Evolutionary conservation across 2,113 vertebrate genomes (phyloP).

Genomic region (Bothrops jararaca): DNA sequence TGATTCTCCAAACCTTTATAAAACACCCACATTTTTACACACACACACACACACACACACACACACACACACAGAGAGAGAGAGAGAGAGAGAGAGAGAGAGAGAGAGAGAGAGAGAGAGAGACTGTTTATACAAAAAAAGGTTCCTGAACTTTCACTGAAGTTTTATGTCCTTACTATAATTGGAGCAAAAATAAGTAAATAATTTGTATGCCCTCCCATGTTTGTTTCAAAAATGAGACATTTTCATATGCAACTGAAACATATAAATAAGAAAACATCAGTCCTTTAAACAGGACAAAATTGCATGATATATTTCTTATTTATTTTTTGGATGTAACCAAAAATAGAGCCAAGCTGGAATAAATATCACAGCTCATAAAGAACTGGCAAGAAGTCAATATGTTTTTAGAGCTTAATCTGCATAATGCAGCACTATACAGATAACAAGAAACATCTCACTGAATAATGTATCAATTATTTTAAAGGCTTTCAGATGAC

Average conservation of each 20-base stretch:
- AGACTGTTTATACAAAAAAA: neutral
- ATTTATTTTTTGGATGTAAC: neutral
- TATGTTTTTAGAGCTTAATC: conserved; percentile 24
- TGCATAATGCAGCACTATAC: conserved; percentile 40
- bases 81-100: too few species aligned
- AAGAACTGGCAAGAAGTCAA: neutral
- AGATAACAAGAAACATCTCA: conserved; percentile 34
- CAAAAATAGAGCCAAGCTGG: neutral
- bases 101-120: too few species aligned
- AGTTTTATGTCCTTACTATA: conserved; percentile 1
- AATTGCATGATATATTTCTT: neutral
- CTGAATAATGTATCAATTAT: conserved; percentile 58
- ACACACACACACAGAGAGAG: too few species aligned
- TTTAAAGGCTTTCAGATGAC: conserved; percentile 43
- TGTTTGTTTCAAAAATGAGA: rapidly evolving
- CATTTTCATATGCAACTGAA: neutral
- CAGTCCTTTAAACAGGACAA: neutral
- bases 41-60: neutral
- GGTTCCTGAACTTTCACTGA: neutral
- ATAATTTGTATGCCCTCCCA: neutral
- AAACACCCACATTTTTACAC: neutral
- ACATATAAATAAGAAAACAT: neutral
- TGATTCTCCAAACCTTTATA: neutral
- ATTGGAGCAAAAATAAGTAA: neutral
- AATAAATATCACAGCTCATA: conserved; percentile 14